Percentiles rank a stretch among this genome's conserved stretches.
phyloP scores from a whole-genome alignment of 2,888 invertebrate species.

The Erpobdella octoculata region DNA sequence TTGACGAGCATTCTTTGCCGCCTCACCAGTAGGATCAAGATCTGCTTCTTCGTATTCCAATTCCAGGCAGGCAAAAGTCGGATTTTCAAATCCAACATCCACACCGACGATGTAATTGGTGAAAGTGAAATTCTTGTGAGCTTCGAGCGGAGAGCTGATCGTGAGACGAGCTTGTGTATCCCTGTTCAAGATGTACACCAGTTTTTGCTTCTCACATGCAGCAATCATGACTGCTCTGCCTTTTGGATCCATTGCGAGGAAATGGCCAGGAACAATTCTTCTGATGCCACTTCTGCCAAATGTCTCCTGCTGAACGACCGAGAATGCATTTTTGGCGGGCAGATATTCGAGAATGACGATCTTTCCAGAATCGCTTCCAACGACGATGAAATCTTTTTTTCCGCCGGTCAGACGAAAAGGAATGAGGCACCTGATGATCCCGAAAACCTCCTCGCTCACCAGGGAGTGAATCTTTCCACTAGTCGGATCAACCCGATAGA shows the following conservation, averaged over 20 bases:
- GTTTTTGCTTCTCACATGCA: slow-evolving; percentile 95
- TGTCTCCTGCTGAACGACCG: slow-evolving; percentile 85
- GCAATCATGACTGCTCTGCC: slow-evolving; percentile 97
- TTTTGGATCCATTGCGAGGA: slow-evolving; percentile 94
- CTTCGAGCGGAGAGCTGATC: slow-evolving; percentile 95
- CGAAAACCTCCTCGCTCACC: slow-evolving; percentile 87
- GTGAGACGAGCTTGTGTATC: slow-evolving; percentile 93
- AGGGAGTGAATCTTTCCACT: slow-evolving; percentile 82
- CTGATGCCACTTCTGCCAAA: slow-evolving; percentile 98
- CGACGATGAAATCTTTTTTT: slow-evolving; percentile 94
- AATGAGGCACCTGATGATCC: slow-evolving; percentile 88
- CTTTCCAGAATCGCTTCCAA: slow-evolving; percentile 95
- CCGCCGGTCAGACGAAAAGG: slow-evolving; percentile 92
- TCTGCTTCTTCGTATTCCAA: slow-evolving; percentile 99
- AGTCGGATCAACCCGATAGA: slow-evolving; percentile 87
- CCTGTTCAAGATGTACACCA: slow-evolving; percentile 95
- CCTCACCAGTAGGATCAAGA: slow-evolving; percentile 89
- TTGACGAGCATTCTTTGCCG: slow-evolving; percentile 89
- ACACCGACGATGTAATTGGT: slow-evolving; percentile 95
- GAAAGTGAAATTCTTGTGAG: slow-evolving; percentile 95
- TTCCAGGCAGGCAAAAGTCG: slow-evolving; percentile 96
- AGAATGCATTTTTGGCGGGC: slow-evolving; percentile 80
- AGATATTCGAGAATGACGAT: slow-evolving; percentile 95
- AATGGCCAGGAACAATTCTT: slow-evolving; percentile 95
- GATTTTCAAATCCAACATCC: slow-evolving; percentile 97